These are phyloP conservation scores for Collichthys lucidus DNA, from an alignment of 2,113 vertebrate species.

Conservation along the genomic window DNA sequence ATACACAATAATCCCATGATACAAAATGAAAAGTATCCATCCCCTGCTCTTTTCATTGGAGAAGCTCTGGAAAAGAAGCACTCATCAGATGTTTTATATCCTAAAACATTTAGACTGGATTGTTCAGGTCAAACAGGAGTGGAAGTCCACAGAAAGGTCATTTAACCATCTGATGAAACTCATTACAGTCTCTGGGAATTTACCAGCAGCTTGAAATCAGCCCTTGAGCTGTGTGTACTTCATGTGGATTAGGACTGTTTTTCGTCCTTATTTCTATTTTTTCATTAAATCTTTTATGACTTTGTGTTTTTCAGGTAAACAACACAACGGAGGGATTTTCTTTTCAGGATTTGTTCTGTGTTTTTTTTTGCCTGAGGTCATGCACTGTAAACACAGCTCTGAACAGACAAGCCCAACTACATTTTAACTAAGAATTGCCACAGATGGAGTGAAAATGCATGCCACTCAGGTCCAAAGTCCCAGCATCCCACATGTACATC, in stretches of 20 bases:
- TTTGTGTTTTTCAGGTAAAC: constrained; percentile 38
- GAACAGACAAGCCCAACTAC: constrained; percentile 46
- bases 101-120: constrained; percentile 5
- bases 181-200: constrained; percentile 1
- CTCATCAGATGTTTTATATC: neutral
- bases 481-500: constrained; percentile 62
- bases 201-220: neutral
- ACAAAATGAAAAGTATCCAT: constrained; percentile 37
- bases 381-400: constrained; percentile 36
- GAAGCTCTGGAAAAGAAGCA: constrained; percentile 25
- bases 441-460: constrained; percentile 39
- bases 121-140: neutral
- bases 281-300: constrained; percentile 15
- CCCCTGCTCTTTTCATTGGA: neutral
- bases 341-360: constrained; percentile 24
- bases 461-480: constrained; percentile 59
- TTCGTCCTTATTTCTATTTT: neutral
- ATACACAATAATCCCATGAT: constrained; percentile 58
- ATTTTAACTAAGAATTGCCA: constrained; percentile 30
- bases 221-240: constrained; percentile 28
- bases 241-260: constrained; percentile 23
- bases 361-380: constrained; percentile 45
- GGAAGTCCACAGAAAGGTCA: constrained; percentile 19
- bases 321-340: constrained; percentile 15
- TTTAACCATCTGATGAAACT: neutral